Base-by-base conservation (phyloP, 2,888 invertebrate species). In the Stenurella melanura region DNA sequence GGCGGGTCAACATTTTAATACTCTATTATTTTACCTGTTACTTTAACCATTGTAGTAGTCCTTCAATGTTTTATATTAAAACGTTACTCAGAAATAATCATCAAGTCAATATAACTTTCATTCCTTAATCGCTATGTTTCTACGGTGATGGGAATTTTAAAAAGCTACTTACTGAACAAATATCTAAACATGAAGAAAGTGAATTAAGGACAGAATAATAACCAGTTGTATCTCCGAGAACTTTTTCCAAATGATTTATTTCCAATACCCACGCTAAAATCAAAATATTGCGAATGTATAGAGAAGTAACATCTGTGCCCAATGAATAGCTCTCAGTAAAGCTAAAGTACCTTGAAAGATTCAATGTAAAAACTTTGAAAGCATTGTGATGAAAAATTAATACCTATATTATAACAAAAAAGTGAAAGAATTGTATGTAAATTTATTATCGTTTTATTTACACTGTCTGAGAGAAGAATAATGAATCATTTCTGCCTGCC, bases 191-290 rank as follows among this genome's bases (percentile, higher is more conserved):
- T 38, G 19, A 18, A 42, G 19, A 11, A 9, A 64, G 42, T 64
- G 34, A 64, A 64, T 64, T 64, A n/a, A n/a, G n/a, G n/a, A 42
- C 42, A 30, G 64, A 42, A 21, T 58, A 58, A 58, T 12, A 58
- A 58, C 19, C 57, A n/a, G 15, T 54, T 4, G 18, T 57, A 57
- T 57, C 57, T 57, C 4, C 15, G 18, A 15, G 15, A 6, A 18
- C n/a, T 58, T 58, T 58, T 70, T 70, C 58, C 69, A 38, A 19
- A 38, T 38, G 69, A 70, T 58, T 38, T 58, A 70, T 58, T 57
- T 70, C 58, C 21, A 58, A 38, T 70, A 70, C 58, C 19, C 18
- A 34, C 21, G 54, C 18, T 58, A 11, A 42, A 60, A 70, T 60
- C 60, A 60, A 38, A 50, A 34, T 30, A 56, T 34, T 34, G 57